These are phyloP conservation scores for Ornithoptera priamus DNA, from an alignment of 2,888 invertebrate genomes.

Conservation along the genomic window DNA sequence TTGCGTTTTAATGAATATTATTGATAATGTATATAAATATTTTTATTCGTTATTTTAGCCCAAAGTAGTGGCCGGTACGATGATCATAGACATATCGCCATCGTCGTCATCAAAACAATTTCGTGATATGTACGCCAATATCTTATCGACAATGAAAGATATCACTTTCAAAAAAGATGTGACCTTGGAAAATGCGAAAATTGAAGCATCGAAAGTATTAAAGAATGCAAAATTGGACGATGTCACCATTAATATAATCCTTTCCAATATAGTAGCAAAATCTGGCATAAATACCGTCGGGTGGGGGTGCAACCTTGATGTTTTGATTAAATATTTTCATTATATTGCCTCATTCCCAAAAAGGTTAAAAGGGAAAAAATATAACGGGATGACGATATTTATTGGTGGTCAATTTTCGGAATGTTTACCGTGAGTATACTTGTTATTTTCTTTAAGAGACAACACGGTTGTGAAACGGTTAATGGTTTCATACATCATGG, in stretches of 20 bases:
- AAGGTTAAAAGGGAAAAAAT: conserved; percentile 51
- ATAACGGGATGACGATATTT: conserved; percentile 86
- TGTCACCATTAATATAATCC: conserved; percentile 73
- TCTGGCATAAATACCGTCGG: conserved; percentile 50
- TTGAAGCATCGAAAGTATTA: conserved; percentile 45
- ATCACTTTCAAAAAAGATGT: conserved; percentile 49
- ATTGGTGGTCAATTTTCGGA: conserved; percentile 90
- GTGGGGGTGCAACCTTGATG: conserved; percentile 89
- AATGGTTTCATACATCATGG: too few relatives aligned
- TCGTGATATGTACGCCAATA: conserved; percentile 79
- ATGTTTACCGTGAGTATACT: conserved; percentile 83
- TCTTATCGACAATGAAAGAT: conserved; percentile 74
- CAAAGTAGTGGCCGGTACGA: conserved; percentile 78
- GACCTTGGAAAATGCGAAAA: conserved; percentile 46
- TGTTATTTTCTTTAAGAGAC: not conserved
- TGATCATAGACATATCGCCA: conserved; percentile 86
- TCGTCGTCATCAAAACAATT: conserved; percentile 70
- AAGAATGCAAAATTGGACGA: conserved; percentile 68
- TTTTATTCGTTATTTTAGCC: conserved; percentile 62
- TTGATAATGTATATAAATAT: not conserved
- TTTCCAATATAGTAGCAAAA: conserved; percentile 77
- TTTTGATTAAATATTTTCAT: conserved; percentile 82
- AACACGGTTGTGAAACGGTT: too few relatives aligned
- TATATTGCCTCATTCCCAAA: conserved; percentile 83
- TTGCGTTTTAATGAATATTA: not conserved